Base-by-base conservation (phyloP, 2,888 invertebrate genomes). In the Bembecia ichneumoniformis region DNA sequence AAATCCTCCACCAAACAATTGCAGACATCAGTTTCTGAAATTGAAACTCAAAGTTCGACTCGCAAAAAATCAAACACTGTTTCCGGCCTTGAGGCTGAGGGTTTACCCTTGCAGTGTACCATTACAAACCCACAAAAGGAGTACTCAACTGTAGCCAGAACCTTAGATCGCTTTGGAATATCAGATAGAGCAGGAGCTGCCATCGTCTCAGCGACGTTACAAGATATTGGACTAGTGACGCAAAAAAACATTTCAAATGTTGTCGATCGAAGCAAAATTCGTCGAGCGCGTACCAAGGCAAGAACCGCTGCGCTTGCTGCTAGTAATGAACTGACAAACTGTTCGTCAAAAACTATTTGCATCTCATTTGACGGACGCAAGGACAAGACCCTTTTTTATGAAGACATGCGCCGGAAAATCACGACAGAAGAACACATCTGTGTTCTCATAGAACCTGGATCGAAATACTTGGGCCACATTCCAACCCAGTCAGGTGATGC, bases 161-260 rank as follows among this genome's bases (percentile, higher is more conserved):
- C 47, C 11, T 34, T 47, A 17, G 47, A 47, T 47, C 47, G 47
- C 14, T 47, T 34, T 36, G 13, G 35, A 47, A 17, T 48, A n/a
- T 48, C 48, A 7, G 48, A 48, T 48, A 13, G 48, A 35, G 48
- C 48, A 43, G 48, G 48, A 35, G 48, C 48, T 28, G 48, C 48
- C 34, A 28, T 48, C 48, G 48, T 48, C 44, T 48, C 35, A 9
- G 48, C 48, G 43, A 48, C 48, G 17, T 43, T 48, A 10, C 43
- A 48, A 43, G 48, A 48, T 43, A 48, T 48, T 28, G 44, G 48
- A 17, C 17, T 48, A 48, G 48, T 48, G 44, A 43, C 13, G 13
- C 11, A 43, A 43, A 13, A n/a, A 43, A 43, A 43, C 43, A 13
- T 43, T 10, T 43, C 43, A 13, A 10, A 43, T 13, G 35, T 35